Evolutionary conservation across 2,797 vertebrate species (phyloP).

Genomic region (Siniperca undulata): DNA sequence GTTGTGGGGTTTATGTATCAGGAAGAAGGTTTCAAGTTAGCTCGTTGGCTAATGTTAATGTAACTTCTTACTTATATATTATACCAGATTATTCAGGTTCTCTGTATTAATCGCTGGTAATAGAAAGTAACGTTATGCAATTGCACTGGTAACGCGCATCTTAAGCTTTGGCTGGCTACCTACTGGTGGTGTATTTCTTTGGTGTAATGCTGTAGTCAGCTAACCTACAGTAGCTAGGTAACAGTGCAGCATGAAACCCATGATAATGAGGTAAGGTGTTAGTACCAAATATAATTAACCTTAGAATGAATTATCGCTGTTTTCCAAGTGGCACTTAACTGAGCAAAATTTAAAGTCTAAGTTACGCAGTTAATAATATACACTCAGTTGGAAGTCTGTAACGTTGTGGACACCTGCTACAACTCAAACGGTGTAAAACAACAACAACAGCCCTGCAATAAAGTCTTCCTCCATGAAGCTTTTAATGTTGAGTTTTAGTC

Average conservation of each 20-base stretch:
- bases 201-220: constrained; percentile 58
- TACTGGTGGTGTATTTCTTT: constrained; percentile 15
- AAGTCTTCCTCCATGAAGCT: not conserved
- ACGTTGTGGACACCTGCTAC: not conserved
- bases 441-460: not conserved
- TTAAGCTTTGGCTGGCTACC: constrained; percentile 1
- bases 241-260: constrained; percentile 72
- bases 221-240: constrained; percentile 59
- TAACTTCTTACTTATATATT: not conserved
- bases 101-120: not conserved
- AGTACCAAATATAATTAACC: not conserved
- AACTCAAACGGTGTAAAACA: not conserved
- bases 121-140: not conserved
- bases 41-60: constrained; percentile 27
- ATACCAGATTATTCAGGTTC: not conserved
- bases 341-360: not conserved
- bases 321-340: not conserved
- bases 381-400: not conserved
- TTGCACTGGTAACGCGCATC: not conserved
- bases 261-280: constrained; percentile 74
- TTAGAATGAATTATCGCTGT: not conserved
- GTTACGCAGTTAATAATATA: constrained; percentile 1
- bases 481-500: not conserved
- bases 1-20: constrained; percentile 70
- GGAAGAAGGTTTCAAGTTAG: constrained; percentile 65